phyloP scores from a whole-genome alignment of 2,113 vertebrate genomes.

The Corythoichthys intestinalis region DNA sequence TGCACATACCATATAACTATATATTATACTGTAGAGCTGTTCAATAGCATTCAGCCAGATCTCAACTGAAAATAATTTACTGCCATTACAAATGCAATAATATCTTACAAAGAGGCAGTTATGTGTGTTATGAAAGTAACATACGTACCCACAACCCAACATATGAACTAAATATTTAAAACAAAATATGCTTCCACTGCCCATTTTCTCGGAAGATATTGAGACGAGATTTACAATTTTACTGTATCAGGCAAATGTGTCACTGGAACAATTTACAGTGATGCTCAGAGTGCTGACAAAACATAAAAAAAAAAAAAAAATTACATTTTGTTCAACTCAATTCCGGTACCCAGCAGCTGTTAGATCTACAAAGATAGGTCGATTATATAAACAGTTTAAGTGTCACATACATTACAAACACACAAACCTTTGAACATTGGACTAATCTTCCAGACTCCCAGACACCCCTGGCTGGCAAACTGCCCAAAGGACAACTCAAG shows the following conservation, averaged over 20 bases:
- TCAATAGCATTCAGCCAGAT: background rate
- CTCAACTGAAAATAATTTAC: background rate
- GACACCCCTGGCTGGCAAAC: conserved; percentile 93
- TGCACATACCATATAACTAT: too few species aligned
- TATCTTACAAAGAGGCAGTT: background rate
- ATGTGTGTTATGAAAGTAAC: too few species aligned
- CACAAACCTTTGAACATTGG: conserved; percentile 97
- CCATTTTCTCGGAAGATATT: too few species aligned
- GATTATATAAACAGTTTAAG: background rate
- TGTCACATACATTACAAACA: background rate
- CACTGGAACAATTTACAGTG: too few species aligned
- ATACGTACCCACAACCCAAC: too few species aligned
- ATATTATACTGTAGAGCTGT: background rate
- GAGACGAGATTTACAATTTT: too few species aligned
- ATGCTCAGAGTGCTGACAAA: too few species aligned
- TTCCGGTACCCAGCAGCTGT: background rate
- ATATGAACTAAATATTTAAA: too few species aligned
- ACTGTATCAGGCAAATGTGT: too few species aligned
- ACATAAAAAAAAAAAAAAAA: too few species aligned
- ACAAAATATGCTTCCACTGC: too few species aligned
- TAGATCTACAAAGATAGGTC: background rate
- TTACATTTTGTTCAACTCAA: background rate
- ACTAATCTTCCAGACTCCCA: conserved; percentile 96
- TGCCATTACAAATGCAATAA: background rate
- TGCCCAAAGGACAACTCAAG: conserved; percentile 97